Evolutionary conservation across 92 coral and sea anemone genomes (phyloP), one percentile per base, ranked within the genome.

Genomic region (Zoanthus sociatus): DNA sequence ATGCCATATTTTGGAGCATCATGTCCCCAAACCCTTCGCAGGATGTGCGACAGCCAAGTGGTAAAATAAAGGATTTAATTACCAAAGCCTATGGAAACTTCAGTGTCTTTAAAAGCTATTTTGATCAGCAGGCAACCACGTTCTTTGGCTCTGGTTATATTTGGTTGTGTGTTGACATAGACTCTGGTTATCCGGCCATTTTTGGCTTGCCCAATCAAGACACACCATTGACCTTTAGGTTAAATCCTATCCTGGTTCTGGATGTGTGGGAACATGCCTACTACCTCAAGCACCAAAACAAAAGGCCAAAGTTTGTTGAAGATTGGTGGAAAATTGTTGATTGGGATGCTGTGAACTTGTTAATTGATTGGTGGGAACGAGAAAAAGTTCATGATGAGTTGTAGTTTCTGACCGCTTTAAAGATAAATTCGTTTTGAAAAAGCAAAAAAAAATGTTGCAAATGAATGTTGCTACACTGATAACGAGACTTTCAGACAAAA

Each of bases 201-300:
- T 56, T 87, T 1, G 88, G 91, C 70, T 88, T 92, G 78, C 74
- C 72, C 47, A 94, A 94, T 63, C 98, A 96, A 87, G 98, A 96
- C 64, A 90, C 95, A 0, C 98, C 98, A 8, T 79, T 94, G 60
- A 83, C 88, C 11, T 79, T 78, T 21, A 72, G 90, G 0, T 74
- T 90, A 47, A 77, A 84, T 14, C 98, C 98, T 0, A 83, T 96
- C 13, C 71, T 94, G 48, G 94, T 96, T 33, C 70, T 96, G 54
- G 98, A 96, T 77, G 92, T 96, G 1, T 94, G 98, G 98, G 98
- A 96, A 53, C 98, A 96, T 89, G 98, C 98, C 0, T 96, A 94
- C 77, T 96, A 96, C 76, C 91, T 96, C 15, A 92, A 96, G 86
- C 94, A 96, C 90, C 94, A 90, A 56, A 94, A 96, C 91, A 95